Evolutionary conservation across 2,888 invertebrate genomes (phyloP), one percentile per base, ranked within the genome.

Genomic region (Zaprionus bogoriensis): DNA sequence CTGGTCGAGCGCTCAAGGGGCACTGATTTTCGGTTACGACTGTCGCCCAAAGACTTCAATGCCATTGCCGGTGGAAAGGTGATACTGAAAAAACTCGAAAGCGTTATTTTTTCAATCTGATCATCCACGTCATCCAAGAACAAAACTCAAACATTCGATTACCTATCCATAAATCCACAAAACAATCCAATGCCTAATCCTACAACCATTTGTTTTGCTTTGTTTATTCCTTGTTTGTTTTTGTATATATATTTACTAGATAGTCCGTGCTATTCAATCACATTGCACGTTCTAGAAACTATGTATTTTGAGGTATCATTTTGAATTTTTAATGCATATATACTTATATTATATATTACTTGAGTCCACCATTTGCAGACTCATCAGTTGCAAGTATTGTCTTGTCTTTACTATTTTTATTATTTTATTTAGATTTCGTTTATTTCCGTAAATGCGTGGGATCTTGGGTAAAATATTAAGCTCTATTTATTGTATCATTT

Each of bases 1-100:
- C 92, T 98, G 12, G 97, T 97, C 30, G 98, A 98, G 90, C 94
- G 96, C 70, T 97, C 97, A 32, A 92, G 98, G 2, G 96, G 96
- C 70, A 92, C 95, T 4, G 94, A 94, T 88, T 95, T 93, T 51
- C 93, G 94, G 67, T 92, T 98, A 20, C 94, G 95, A 46, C 91
- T 98, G 23, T 94, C 94, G 9, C 93, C 95, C 23, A 94, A 94
- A 52, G 98, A 98, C 89, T 95, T 96, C 51, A 94, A 93, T 84
- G 95, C 97, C 1, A 93, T 98, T 22, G 94, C 97, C 19, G 96
- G 96, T 55, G 96, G 97, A 67, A 98, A 97, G 93, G 95, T 95
- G 84, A 80, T 83, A 48, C 80, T 83, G 9, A 68, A 83, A 79
- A 76, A 63, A 23, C 71, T 79, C 25, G 47, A 54, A 68, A 74